Evolutionary conservation across 2,888 invertebrate genomes (phyloP).

Genomic region (Parnassius mnemosyne): DNA sequence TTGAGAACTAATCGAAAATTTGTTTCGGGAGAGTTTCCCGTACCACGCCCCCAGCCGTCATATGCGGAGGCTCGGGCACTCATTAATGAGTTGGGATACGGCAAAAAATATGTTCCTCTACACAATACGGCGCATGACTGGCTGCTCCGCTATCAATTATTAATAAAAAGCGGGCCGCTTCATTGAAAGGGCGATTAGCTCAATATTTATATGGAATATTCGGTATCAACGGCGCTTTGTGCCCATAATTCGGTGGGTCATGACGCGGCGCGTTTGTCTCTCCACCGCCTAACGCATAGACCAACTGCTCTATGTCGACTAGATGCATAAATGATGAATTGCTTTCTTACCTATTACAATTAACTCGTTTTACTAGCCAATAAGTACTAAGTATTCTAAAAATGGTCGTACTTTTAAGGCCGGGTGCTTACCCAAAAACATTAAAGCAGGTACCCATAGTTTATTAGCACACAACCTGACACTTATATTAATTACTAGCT

Average conservation of each 20-base stretch:
- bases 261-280: slow-evolving; percentile 74
- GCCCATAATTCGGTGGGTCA: slow-evolving; percentile 77
- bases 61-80: slow-evolving; percentile 54
- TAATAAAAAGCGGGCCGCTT: slow-evolving; percentile 80
- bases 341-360: slow-evolving; percentile 7
- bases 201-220: slow-evolving; percentile 81
- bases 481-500: no score
- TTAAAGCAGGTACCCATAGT: no score
- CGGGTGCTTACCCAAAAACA: no score
- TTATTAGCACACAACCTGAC: no score
- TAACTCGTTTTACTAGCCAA: background rate
- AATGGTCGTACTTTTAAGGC: no score
- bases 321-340: slow-evolving; percentile 6
- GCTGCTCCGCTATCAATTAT: slow-evolving; percentile 77
- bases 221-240: slow-evolving; percentile 80
- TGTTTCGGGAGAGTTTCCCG: slow-evolving; percentile 58
- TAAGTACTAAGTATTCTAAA: no score
- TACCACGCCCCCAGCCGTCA: slow-evolving; percentile 52
- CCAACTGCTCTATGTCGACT: slow-evolving; percentile 50
- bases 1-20: slow-evolving; percentile 61
- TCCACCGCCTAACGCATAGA: slow-evolving; percentile 59
- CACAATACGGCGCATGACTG: slow-evolving; percentile 79
- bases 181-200: slow-evolving; percentile 81
- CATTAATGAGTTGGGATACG: slow-evolving; percentile 71
- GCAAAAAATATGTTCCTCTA: slow-evolving; percentile 74